Conservation (phyloP, 2,888 invertebrate species). For the Alviniconcha strummeri region DNA sequence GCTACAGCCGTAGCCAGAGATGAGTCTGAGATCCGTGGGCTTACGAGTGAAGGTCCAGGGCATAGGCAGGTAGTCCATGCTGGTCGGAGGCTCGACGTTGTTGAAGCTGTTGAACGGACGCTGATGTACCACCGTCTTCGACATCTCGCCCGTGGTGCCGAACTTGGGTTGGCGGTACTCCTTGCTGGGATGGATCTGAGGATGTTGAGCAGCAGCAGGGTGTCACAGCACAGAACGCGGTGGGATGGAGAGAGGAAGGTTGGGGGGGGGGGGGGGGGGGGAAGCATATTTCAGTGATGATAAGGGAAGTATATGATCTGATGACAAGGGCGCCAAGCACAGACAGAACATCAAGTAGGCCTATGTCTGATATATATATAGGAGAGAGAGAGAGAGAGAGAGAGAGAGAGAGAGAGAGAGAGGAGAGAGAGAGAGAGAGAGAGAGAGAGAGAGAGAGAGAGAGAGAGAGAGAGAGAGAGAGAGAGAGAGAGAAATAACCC, state of each 20-base stretch:
- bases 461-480: too few species aligned
- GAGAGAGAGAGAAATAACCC: too few species aligned
- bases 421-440: too few species aligned
- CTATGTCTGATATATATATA: too few species aligned
- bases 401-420: too few species aligned
- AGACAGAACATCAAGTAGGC: slow-evolving; percentile 28
- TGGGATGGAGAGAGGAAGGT: slow-evolving; percentile 41
- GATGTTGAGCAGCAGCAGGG: neutral
- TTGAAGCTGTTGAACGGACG: slow-evolving; percentile 62
- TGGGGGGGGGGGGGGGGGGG: slow-evolving; percentile 35
- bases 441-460: too few species aligned
- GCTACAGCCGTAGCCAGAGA: neutral
- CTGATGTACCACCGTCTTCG: slow-evolving; percentile 56
- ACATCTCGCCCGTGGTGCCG: slow-evolving; percentile 49
- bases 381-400: too few species aligned
- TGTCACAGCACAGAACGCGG: too few species aligned
- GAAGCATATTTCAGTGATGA: too few species aligned
- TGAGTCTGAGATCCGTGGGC: neutral
- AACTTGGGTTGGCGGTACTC: slow-evolving; percentile 39
- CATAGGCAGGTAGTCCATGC: neutral
- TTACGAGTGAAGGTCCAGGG: neutral
- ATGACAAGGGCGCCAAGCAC: slow-evolving; percentile 48
- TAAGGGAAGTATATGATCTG: too few species aligned
- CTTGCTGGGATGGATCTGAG: slow-evolving; percentile 42
- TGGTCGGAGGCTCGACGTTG: slow-evolving; percentile 42